These are phyloP conservation scores for Spinus olivaceus DNA, from an alignment of 2,797 vertebrate species.

Conservation along the genomic window DNA sequence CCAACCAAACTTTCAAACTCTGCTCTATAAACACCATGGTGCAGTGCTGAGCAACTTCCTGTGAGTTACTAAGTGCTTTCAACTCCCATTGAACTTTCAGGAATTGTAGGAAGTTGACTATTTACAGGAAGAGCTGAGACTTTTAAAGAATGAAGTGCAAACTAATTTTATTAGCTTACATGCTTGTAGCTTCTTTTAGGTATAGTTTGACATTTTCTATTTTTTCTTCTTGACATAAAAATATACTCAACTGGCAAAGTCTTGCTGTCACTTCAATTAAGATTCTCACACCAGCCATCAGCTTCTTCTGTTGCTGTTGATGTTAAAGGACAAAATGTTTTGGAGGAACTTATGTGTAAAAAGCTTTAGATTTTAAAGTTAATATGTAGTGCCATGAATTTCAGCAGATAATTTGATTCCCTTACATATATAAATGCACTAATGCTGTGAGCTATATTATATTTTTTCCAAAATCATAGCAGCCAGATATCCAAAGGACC, in stretches of 20 bases:
- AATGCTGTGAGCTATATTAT: not conserved
- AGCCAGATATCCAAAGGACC: not conserved
- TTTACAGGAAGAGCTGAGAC: constrained; percentile 8
- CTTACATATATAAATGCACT: not conserved
- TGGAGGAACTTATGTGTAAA: not conserved
- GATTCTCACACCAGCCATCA: constrained; percentile 43
- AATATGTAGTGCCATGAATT: not conserved
- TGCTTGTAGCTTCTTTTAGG: constrained; percentile 22
- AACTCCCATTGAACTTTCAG: not conserved
- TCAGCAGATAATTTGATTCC: not conserved
- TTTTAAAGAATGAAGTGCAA: not conserved
- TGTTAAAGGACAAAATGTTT: constrained; percentile 19
- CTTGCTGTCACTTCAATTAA: constrained; percentile 15
- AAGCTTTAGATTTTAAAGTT: not conserved
- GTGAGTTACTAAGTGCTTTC: not conserved
- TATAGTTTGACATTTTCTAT: constrained; percentile 21
- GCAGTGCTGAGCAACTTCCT: not conserved
- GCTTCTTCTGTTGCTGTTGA: not conserved
- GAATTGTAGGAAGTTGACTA: not conserved
- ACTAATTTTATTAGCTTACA: constrained; percentile 18
- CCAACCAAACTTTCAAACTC: not conserved
- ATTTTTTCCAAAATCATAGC: not conserved
- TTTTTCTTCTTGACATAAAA: constrained; percentile 29
- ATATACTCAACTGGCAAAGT: constrained; percentile 2
- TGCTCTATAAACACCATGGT: not conserved